Base-by-base conservation (phyloP, 2,797 vertebrate species). In the Xenentodon cancila region DNA sequence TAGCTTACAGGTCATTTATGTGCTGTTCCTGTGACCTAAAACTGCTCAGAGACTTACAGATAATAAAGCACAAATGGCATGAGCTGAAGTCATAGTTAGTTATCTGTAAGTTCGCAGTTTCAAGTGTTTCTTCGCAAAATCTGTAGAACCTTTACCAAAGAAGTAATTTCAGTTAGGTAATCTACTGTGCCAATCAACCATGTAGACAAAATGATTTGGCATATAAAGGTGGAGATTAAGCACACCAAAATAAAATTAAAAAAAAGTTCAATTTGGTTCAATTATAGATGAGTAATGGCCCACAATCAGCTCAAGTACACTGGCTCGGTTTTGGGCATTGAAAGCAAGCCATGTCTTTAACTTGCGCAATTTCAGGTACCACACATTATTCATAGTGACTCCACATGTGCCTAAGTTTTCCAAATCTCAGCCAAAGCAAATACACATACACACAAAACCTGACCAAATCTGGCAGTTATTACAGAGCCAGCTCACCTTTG, bases 1-100 rank as follows among this genome's bases (percentile, higher is more conserved):
- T 90, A 89, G 87, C 79, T 55, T 75, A 71, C 78, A 84, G 80
- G 78, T 89, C 84, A 82, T 69, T 79, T 74, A 77, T 62, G 79
- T 84, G 80, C 75, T 77, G 77, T 80, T 57, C 58, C 59, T 79
- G 60, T 77, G 77, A 84, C 77, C 83, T 73, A 71, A 68, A 86
- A 73, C 63, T 46, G 43, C 52, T 49, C 27, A 68, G 25, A 64
- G 51, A 56, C 52, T 67, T 9, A 45, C 47, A 65, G 54, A 59
- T 45, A 25, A 20, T 45, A 54, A 54, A 44, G 58, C 16, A 20
- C 20, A 18, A 56, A 52, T 18, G 0, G 3, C 54, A 13, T 21
- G 21, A 52, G 63, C 21, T 44, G 46, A 18, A 58, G 16, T 54
- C 20, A 32, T 46, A 32, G 46, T 43, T 56, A 40, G 30, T 45